Evolutionary conservation across 2,797 vertebrate genomes (phyloP), one percentile per base, ranked within the genome.

Genomic region (Cossypha heuglini): DNA sequence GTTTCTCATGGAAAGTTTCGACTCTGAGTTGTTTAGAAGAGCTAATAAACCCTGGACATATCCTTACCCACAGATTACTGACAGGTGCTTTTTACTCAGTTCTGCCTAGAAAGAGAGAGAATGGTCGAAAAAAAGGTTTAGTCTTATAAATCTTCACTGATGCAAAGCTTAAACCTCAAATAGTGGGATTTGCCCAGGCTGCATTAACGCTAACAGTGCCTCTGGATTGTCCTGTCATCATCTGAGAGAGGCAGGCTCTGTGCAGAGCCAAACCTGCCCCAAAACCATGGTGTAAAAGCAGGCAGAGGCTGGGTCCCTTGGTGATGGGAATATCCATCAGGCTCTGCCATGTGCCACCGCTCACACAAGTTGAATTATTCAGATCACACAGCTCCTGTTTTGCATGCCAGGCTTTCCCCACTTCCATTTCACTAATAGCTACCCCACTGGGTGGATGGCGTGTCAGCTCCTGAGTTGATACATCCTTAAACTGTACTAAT

Each of bases 401-500:
- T 69, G 38, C 86, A 84, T 62, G 29, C 55, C 10, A 19, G 71
- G 26, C 58, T 16, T 85, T 71, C 52, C 43, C n/a, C 18, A 15
- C 73, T 93, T 82, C 88, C 67, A 76, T 90, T 85, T 73, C 78
- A 26, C 52, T 91, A 93, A 93, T n/a, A 91, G 74, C 80, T 59
- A 76, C 83, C 86, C 83, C 55, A 42, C 77, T 52, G 67, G 59
- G 74, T 42, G 52, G 63, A 4, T 54, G 22, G 61, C 0, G 1
- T 80, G 86, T 89, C 88, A 85, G 42, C 55, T 94, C 45, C 78
- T 35, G 58, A 59, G 92, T 81, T 96, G 86, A 75, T 54, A 87
- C 67, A 43, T 33, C 64, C 90, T 92, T 96, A 92, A 94, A 79
- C 71, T 82, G 77, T 71, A 57, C 86, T 96, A 93, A 97, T 96